Conservation (phyloP, 2,888 invertebrate species). For the Gnatocerus cornutus region DNA sequence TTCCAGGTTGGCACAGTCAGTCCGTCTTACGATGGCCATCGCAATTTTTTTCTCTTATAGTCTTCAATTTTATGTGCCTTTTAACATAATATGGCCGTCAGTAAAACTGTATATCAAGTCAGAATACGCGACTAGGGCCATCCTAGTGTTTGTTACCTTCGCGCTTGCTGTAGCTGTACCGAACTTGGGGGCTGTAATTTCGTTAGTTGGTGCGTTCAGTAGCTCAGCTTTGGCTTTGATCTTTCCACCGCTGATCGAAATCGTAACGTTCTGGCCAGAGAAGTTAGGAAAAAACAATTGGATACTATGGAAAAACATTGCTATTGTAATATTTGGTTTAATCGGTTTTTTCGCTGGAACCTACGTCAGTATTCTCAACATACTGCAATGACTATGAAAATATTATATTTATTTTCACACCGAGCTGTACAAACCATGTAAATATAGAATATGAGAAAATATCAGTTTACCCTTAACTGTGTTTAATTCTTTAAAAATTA, state of each 20-base stretch:
- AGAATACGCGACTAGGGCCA: slow-evolving; percentile 80
- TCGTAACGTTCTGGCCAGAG: slow-evolving; percentile 87
- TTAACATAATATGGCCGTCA: slow-evolving; percentile 90
- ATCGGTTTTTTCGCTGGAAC: slow-evolving; percentile 89
- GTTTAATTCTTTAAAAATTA: slow-evolving; percentile 5
- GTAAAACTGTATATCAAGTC: slow-evolving; percentile 78
- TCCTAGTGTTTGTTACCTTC: slow-evolving; percentile 85
- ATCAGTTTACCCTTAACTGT: background rate
- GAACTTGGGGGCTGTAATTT: slow-evolving; percentile 89
- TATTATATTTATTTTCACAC: slow-evolving; percentile 11
- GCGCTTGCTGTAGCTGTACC: slow-evolving; percentile 87
- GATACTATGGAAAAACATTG: slow-evolving; percentile 78
- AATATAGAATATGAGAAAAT: slow-evolving; percentile 23
- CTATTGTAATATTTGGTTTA: slow-evolving; percentile 84
- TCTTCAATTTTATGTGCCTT: slow-evolving; percentile 94
- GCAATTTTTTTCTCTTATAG: slow-evolving; percentile 94
- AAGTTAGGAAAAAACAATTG: slow-evolving; percentile 78
- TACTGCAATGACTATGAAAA: slow-evolving; percentile 70
- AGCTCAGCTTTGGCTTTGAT: slow-evolving; percentile 90
- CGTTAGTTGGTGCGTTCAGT: slow-evolving; percentile 91
- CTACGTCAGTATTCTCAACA: slow-evolving; percentile 83
- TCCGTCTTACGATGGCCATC: slow-evolving; percentile 87
- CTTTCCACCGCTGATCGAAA: slow-evolving; percentile 90
- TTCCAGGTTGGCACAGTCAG: slow-evolving; percentile 85
- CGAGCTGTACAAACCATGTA: slow-evolving; percentile 33